Percentiles rank a stretch among this genome's conserved stretches.
Conservation (phyloP, 2,797 vertebrate species). For the Epinephelus malabaricus region DNA sequence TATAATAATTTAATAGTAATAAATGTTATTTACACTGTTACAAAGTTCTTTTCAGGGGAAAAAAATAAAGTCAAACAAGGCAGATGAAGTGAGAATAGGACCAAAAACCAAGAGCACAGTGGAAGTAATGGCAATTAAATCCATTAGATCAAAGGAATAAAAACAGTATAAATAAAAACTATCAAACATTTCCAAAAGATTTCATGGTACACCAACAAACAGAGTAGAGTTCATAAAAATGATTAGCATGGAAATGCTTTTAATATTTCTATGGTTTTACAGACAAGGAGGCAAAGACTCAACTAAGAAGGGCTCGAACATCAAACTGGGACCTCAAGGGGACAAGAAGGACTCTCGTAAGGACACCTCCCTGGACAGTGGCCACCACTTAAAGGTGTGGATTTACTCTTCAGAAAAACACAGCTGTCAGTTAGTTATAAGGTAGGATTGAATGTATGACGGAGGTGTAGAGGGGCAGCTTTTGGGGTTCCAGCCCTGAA, state of each 20-base stretch:
- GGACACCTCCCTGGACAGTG: slow-evolving; percentile 92
- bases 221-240: background rate
- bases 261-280: slow-evolving; percentile 67
- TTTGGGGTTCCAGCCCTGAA: no score
- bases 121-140: no score
- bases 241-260: slow-evolving; percentile 1
- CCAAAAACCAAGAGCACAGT: no score
- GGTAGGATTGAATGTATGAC: no score
- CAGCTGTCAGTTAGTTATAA: background rate
- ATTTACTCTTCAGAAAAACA: slow-evolving; percentile 10
- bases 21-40: no score
- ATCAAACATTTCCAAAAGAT: no score
- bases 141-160: no score
- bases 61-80: no score
- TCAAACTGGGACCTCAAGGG: slow-evolving; percentile 94
- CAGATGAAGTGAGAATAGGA: no score
- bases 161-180: no score
- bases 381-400: slow-evolving; percentile 92
- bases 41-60: no score
- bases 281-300: slow-evolving; percentile 97
- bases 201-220: background rate
- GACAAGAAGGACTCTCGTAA: slow-evolving; percentile 97
- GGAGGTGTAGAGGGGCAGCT: background rate
- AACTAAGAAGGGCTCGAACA: slow-evolving; percentile 93
- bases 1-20: background rate